Conservation (phyloP, 53 echinoderm and acorn worm genomes). For the Paelopatides confundens region DNA sequence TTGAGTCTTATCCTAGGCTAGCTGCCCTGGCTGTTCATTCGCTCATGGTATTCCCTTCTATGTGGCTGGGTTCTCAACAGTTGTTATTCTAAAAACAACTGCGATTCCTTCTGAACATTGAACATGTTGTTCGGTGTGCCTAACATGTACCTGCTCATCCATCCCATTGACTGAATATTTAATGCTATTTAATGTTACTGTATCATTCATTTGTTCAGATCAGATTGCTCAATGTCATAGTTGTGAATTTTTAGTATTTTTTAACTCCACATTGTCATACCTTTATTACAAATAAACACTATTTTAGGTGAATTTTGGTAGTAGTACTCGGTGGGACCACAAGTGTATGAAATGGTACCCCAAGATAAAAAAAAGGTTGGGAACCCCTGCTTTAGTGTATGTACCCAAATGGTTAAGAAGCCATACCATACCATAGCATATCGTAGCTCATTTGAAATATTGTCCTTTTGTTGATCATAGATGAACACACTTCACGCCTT, state of each 20-base stretch:
- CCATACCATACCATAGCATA: too few species aligned
- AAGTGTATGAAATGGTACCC: too few species aligned
- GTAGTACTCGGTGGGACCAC: too few species aligned
- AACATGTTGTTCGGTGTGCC: constrained; percentile 24
- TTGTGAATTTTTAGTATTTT: too few species aligned
- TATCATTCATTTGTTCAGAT: not conserved
- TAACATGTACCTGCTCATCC: constrained; percentile 21
- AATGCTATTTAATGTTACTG: not conserved
- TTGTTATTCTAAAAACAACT: not conserved
- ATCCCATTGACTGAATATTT: not conserved
- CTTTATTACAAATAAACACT: too few species aligned
- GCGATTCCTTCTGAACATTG: not conserved
- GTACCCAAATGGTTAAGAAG: too few species aligned
- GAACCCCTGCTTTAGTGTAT: not conserved
- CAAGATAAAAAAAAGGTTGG: not conserved
- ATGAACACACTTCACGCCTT: too few species aligned
- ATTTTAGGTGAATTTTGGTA: too few species aligned
- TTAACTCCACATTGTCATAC: not conserved
- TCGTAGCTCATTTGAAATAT: too few species aligned
- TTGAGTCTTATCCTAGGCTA: not conserved
- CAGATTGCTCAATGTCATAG: too few species aligned
- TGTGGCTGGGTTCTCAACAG: constrained; percentile 4
- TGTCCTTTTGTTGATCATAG: too few species aligned
- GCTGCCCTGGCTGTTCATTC: not conserved
- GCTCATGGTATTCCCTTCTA: not conserved